Base-by-base conservation (phyloP, 2,888 invertebrate genomes). In the Cheilosia vulpina region DNA sequence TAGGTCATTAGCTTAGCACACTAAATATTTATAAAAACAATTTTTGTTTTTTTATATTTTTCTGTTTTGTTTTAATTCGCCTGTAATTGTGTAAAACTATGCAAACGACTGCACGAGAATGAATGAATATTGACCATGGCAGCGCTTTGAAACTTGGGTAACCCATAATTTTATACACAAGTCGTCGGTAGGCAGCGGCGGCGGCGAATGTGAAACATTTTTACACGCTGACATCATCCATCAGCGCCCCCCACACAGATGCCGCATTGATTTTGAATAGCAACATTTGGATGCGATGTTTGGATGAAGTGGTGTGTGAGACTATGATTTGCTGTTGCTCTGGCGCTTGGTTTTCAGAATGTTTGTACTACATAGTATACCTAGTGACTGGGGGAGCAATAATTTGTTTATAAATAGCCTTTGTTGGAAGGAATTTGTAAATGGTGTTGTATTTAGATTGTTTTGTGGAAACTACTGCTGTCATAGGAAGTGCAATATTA, bases 221-320 rank as follows among this genome's bases (percentile, higher is more conserved):
- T 72, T 72, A 45, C 45, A n/a, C 31, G 34, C 60, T 83, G 82
- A 83, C 78, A 83, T 78, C 82, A 83, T 77, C 58, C 82, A 83
- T 72, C 53, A 24, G 4, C 50, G 4, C 69, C 57, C 50, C 21
- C 4, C 31, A 47, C 55, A 34, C 17, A 19, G 45, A 45, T 34
- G 9, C 15, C 13, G 11, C 38, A 38, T 34, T 17, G 43, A 38
- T 41, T 38, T 45, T 52, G 60, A 4, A 13, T 13, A 38, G 38
- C 38, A 38, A 13, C 19, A 72, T 58, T 65, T 58, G 58, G 57
- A 53, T 50, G 62, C 58, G 17, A 34, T 38, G 7, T n/a, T 41
- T 62, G n/a, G 17, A 17, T 55, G 43, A 2, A 7, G 5, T 19
- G 43, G n/a, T 65, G 21, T 68, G 53, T 52, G 47, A 19, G 19